phyloP scores from a whole-genome alignment of 2,113 vertebrate genomes.

The Chaetops frenatus region DNA sequence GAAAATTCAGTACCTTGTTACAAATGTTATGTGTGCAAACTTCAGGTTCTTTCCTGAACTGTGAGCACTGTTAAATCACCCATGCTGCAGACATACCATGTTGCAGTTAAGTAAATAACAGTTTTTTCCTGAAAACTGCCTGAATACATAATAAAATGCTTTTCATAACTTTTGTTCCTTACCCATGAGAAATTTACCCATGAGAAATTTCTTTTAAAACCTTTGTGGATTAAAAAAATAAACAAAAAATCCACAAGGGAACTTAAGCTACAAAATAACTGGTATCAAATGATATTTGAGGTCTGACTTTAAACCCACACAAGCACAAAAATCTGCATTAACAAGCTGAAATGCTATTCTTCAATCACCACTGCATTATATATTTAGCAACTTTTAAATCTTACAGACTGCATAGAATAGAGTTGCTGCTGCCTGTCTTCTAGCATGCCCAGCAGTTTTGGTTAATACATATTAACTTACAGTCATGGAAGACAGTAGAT shows the following conservation, averaged over 20 bases:
- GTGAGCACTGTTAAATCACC: neutral
- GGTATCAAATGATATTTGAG: neutral
- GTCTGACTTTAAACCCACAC: neutral
- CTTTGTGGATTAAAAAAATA: neutral
- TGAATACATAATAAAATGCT: constrained; percentile 1
- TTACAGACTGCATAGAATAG: neutral
- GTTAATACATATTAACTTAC: neutral
- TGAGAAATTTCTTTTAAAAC: constrained; percentile 28
- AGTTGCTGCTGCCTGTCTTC: neutral
- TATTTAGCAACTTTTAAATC: neutral
- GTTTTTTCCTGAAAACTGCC: neutral
- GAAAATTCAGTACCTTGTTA: neutral
- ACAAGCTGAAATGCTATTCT: neutral
- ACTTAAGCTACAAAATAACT: neutral
- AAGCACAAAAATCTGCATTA: neutral
- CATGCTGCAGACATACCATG: neutral
- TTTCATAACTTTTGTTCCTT: neutral
- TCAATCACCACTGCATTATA: neutral
- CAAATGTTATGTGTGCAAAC: neutral
- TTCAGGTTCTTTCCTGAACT: neutral
- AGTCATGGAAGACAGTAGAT: neutral
- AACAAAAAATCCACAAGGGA: constrained; percentile 7
- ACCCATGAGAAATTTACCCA: neutral
- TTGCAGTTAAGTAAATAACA: neutral
- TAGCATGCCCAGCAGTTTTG: neutral